Conservation (phyloP, 2,888 invertebrate species). For the Melikaiella ostensackeni region DNA sequence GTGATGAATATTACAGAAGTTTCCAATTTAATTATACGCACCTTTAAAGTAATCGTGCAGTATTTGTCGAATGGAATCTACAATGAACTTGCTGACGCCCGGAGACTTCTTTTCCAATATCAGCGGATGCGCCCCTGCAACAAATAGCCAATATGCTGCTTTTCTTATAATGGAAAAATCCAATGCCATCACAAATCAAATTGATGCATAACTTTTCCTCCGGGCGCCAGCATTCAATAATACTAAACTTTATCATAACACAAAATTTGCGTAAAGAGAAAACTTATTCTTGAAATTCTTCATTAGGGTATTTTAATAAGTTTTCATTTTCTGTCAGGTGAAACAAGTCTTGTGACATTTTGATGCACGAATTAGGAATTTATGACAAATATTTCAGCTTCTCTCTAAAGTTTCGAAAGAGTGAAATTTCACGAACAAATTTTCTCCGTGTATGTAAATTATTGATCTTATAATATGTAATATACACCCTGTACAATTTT, state of each 20-base stretch:
- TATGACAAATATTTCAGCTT: too few relatives aligned
- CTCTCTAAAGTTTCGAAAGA: too few relatives aligned
- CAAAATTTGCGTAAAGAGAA: background rate
- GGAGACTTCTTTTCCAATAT: constrained; percentile 59
- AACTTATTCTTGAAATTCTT: background rate
- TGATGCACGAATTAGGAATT: too few relatives aligned
- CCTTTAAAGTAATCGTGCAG: constrained; percentile 59
- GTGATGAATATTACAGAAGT: background rate
- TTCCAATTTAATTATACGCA: constrained; percentile 52
- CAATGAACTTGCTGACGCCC: constrained; percentile 64
- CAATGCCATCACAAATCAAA: background rate
- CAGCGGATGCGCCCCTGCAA: constrained; percentile 62
- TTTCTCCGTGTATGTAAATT: too few relatives aligned
- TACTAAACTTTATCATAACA: background rate
- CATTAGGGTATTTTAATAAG: background rate
- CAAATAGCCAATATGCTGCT: constrained; percentile 45
- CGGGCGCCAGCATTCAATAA: constrained; percentile 55
- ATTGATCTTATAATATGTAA: too few relatives aligned
- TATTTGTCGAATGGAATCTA: constrained; percentile 57
- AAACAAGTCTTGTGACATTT: too few relatives aligned
- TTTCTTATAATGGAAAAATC: background rate
- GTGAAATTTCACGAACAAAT: too few relatives aligned
- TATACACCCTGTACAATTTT: too few relatives aligned
- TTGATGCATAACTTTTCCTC: constrained; percentile 31
- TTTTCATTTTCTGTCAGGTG: too few relatives aligned